A percentile compares a stretch with the other conserved stretches of the same genome.
phyloP scores from a whole-genome alignment of 30 jellyfish, hydroid and myxozoan species.

The Pseudorhiza aurosa region DNA sequence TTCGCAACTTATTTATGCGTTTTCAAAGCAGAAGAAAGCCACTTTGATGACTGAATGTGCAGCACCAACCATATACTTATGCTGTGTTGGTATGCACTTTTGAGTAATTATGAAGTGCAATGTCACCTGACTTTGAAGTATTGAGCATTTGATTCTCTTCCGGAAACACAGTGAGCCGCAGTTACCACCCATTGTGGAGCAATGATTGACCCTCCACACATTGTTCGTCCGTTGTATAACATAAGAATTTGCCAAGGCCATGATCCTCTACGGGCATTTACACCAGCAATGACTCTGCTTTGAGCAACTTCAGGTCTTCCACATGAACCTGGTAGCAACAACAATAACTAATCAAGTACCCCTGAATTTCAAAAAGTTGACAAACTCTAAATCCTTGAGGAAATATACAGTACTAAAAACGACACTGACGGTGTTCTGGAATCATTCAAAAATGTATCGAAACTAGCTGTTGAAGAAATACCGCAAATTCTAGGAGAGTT shows the following conservation, averaged over 20 bases:
- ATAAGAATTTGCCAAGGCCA: conserved; percentile 85
- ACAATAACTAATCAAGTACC: neutral
- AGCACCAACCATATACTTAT: too few species aligned
- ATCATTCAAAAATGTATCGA: too few species aligned
- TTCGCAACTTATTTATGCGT: too few species aligned
- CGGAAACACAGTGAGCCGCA: conserved; percentile 77
- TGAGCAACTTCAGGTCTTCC: conserved; percentile 14
- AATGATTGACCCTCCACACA: conserved; percentile 69
- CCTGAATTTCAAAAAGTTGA: neutral
- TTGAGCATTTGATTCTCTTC: conserved; percentile 41
- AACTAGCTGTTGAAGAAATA: too few species aligned
- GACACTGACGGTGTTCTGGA: neutral
- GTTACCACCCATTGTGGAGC: conserved; percentile 73
- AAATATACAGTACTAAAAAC: neutral
- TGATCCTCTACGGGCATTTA: conserved; percentile 53
- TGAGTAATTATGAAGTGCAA: too few species aligned
- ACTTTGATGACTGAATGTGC: too few species aligned
- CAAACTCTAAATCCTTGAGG: neutral
- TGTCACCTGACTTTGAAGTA: conserved; percentile 61
- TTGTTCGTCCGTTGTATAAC: conserved; percentile 60
- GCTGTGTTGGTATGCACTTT: too few species aligned
- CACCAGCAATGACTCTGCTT: conserved; percentile 66
- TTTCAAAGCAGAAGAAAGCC: too few species aligned
- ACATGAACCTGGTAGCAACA: neutral
- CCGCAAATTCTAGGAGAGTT: too few species aligned